Evolutionary conservation across 2,113 vertebrate species (phyloP).

Genomic region (Cryptoleucopteryx plumbea): DNA sequence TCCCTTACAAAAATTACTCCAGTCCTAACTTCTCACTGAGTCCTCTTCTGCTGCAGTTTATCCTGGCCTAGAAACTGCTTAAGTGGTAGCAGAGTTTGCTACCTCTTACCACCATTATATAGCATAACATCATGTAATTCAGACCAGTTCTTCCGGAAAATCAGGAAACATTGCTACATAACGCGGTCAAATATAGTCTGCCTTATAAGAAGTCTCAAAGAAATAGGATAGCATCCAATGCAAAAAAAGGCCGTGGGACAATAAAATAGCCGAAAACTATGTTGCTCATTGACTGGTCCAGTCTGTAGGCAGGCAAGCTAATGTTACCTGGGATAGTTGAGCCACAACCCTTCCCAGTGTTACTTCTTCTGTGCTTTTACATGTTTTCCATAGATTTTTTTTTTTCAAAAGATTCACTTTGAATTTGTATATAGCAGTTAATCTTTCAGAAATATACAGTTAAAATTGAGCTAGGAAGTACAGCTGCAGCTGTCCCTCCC

Average conservation of each 20-base stretch:
- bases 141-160: not conserved
- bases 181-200: fast-evolving
- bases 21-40: not conserved
- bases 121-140: not conserved
- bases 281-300: not conserved
- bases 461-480: constrained; percentile 9
- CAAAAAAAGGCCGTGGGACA: not conserved
- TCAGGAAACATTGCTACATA: not conserved
- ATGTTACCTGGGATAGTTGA: not conserved
- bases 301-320: not conserved
- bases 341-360: not conserved
- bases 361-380: not conserved
- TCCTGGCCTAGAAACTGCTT: not conserved
- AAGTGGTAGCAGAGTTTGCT: not conserved
- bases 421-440: not conserved
- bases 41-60: not conserved
- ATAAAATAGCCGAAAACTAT: not conserved
- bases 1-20: not conserved
- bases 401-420: not conserved
- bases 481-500: constrained; percentile 16
- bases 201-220: not conserved
- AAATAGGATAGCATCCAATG: not conserved
- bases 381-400: not conserved
- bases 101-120: not conserved
- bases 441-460: not conserved